These are phyloP conservation scores for Drosophila kuntzei DNA, from an alignment of 2,888 invertebrate species.

Conservation along the genomic window DNA sequence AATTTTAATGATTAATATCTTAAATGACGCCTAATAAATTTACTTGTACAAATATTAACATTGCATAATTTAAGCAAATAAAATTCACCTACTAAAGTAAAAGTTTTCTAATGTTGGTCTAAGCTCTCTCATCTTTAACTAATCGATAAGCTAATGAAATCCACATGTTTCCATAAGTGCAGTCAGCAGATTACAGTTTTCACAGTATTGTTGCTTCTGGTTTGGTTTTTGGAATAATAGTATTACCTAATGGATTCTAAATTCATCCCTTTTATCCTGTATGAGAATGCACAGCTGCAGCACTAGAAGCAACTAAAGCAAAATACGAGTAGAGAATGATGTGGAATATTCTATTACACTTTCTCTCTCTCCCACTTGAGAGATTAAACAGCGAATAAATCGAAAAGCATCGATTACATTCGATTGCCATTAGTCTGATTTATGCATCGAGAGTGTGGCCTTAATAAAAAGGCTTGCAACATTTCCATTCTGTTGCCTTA, in stretches of 20 bases:
- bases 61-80: background rate
- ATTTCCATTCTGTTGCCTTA: slow-evolving; percentile 28
- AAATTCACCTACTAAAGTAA: background rate
- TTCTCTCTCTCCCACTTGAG: background rate
- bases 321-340: background rate
- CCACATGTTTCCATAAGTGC: background rate
- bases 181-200: background rate
- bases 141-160: background rate
- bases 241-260: background rate
- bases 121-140: background rate
- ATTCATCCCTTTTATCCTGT: background rate
- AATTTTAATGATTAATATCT: background rate
- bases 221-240: background rate
- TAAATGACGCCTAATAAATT: background rate
- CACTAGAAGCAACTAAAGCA: background rate
- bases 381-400: slow-evolving; percentile 5
- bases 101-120: background rate
- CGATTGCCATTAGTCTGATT: slow-evolving; percentile 56
- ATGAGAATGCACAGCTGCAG: slow-evolving; percentile 10
- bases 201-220: background rate
- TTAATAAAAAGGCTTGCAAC: slow-evolving; percentile 23
- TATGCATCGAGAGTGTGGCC: slow-evolving; percentile 32
- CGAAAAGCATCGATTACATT: slow-evolving; percentile 25
- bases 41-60: background rate
- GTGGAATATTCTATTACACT: background rate